These are phyloP conservation scores for Tetanocera ferruginea DNA, from an alignment of 2,888 invertebrate genomes.

Conservation along the genomic window DNA sequence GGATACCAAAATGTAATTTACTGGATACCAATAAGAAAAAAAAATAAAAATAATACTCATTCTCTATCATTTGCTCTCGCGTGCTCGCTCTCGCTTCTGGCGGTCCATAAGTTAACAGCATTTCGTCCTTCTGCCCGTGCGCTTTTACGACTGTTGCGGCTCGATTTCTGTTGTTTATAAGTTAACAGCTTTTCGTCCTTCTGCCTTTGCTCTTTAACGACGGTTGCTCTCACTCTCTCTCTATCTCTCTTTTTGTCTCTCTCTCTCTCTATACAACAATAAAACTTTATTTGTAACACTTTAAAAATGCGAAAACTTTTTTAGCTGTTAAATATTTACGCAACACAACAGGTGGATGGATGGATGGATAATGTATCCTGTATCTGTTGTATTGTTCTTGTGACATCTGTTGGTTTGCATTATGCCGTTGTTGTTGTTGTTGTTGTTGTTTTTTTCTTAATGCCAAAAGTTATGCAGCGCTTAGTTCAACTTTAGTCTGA, in stretches of 20 bases:
- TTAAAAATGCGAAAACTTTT: background rate
- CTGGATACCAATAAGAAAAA: background rate
- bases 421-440: background rate
- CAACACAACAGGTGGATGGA: constrained; percentile 36
- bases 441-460: too few species aligned
- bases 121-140: background rate
- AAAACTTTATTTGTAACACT: background rate
- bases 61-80: background rate
- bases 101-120: too few species aligned
- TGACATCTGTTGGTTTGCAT: background rate
- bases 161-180: background rate
- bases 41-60: background rate
- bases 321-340: background rate
- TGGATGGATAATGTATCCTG: constrained; percentile 8
- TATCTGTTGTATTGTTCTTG: background rate
- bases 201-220: background rate
- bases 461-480: background rate
- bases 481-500: background rate
- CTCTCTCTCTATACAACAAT: background rate
- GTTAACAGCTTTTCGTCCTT: too few species aligned
- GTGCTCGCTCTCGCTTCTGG: background rate
- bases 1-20: constrained; percentile 1
- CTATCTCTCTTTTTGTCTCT: background rate
- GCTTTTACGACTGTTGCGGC: background rate
- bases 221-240: background rate